Base-by-base conservation (phyloP, 2,888 invertebrate genomes). In the Noctua janthina region DNA sequence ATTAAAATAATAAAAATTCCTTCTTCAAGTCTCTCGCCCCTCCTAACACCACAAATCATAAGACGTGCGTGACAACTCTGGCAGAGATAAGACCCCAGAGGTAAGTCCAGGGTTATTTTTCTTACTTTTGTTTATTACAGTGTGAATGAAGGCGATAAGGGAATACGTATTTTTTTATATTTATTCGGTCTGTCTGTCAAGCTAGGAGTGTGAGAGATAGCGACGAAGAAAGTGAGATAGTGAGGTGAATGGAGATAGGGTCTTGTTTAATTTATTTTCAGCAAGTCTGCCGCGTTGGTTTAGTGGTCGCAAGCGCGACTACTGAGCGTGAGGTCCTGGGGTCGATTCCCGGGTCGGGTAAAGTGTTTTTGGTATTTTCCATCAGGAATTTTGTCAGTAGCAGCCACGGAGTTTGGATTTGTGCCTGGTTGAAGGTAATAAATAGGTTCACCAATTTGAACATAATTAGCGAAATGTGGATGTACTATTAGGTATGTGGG, bases 81-180 rank as follows among this genome's bases (percentile, higher is more conserved):
- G 83, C 79, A 87, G 88, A 94, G 94, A 95, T 94, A 95, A 93
- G 90, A 90, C 93, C 92, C 89, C 91, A 81, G 89, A 92, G 93
- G 94, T 92, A 91, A 89, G 89, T 87, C 90, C 83, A 80, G 90
- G 91, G 91, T 92, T 94, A 94, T 94, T 93, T 94, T 94, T 93
- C 94, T 91, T 87, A 88, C 89, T 89, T 90, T 88, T 91, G 76
- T 83, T 86, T 74, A 68, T 70, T 59, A 43, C 69, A 78, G 83
- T 80, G 84, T 84, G 84, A 82, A 73, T 78, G 76, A 76, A 13
- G 54, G 74, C 82, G 85, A 78, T 80, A 83, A 70, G 86, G 62
- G 79, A 82, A 72, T 79, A 77, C 56, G 67, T 74, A 67, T 79
- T 71, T 77, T 35, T 79, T 77, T 68, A 46, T 73, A 67, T 80